Conservation (phyloP, 2,113 vertebrate species). For the Zootoca vivipara region DNA sequence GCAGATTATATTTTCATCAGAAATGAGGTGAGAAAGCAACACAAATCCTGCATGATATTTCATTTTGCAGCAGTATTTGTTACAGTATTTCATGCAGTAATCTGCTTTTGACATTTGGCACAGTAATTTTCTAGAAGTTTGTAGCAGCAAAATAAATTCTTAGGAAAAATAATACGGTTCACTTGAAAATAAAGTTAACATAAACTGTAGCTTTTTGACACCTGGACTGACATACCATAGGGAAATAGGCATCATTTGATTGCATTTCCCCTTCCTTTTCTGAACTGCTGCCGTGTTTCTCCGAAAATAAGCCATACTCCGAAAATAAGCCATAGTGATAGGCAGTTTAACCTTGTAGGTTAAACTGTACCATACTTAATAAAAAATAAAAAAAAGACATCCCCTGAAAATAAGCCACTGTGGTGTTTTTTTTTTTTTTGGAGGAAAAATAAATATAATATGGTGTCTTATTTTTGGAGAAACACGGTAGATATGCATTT, state of each 20-base stretch:
- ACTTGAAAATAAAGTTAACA: not conserved
- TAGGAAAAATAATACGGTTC: not conserved
- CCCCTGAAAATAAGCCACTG: too few species aligned
- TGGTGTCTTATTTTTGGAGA: too few species aligned
- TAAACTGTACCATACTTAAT: too few species aligned
- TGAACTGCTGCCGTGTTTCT: too few species aligned
- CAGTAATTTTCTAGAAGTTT: not conserved
- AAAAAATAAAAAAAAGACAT: too few species aligned
- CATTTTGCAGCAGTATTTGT: not conserved
- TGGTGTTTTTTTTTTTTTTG: too few species aligned
- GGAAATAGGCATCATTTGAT: not conserved
- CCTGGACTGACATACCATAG: not conserved
- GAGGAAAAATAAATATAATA: too few species aligned
- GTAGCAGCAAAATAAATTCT: not conserved
- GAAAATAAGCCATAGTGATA: too few species aligned
- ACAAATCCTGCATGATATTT: not conserved
- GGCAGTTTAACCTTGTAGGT: too few species aligned
- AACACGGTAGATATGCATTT: not conserved
- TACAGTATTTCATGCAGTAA: not conserved
- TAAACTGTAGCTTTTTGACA: not conserved
- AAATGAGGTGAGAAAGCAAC: not conserved
- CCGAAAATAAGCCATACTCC: too few species aligned
- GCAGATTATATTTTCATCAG: not conserved
- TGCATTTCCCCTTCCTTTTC: not conserved
- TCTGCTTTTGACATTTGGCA: not conserved